phyloP scores from a whole-genome alignment of 2,888 invertebrate genomes.

The Volucella inflata region DNA sequence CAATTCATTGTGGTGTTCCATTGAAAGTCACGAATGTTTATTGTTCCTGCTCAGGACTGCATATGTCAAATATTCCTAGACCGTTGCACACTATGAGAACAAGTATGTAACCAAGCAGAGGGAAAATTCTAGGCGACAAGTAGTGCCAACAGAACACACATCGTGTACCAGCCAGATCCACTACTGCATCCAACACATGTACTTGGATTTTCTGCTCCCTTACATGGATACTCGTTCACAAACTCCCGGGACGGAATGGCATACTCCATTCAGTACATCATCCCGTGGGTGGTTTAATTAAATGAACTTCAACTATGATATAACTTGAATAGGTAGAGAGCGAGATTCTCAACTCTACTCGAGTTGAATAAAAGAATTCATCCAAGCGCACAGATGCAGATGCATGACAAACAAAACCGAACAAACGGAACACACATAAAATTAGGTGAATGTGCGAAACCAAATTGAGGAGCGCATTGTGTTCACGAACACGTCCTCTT shows the following conservation, averaged over 20 bases:
- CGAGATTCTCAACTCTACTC: neutral
- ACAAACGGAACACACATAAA: conserved; percentile 43
- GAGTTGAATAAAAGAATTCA: conserved; percentile 2
- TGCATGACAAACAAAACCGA: conserved; percentile 28
- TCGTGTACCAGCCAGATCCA: conserved; percentile 4
- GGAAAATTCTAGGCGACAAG: conserved; percentile 58
- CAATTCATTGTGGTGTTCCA: conserved; percentile 56
- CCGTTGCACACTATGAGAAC: conserved; percentile 11
- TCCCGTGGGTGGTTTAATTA: conserved; percentile 70
- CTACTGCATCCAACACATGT: conserved; percentile 25
- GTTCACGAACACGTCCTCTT: conserved; percentile 56
- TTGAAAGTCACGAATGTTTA: conserved; percentile 73
- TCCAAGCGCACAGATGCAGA: conserved; percentile 21
- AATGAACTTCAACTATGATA: conserved; percentile 71
- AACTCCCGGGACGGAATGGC: too few species aligned
- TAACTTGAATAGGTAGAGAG: conserved; percentile 31
- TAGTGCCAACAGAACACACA: conserved; percentile 47
- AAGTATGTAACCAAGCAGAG: conserved; percentile 51
- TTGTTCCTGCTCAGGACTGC: conserved; percentile 52
- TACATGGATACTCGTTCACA: too few species aligned
- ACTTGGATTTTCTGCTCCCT: too few species aligned
- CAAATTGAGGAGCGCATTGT: conserved; percentile 69
- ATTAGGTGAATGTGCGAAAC: conserved; percentile 72
- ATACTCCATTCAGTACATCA: conserved; percentile 10
- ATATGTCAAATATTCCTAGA: conserved; percentile 19